A percentile compares a stretch with the other conserved stretches of the same genome.
These are phyloP conservation scores for Fragum sueziense DNA, from an alignment of 2,888 invertebrate species.

Conservation along the genomic window DNA sequence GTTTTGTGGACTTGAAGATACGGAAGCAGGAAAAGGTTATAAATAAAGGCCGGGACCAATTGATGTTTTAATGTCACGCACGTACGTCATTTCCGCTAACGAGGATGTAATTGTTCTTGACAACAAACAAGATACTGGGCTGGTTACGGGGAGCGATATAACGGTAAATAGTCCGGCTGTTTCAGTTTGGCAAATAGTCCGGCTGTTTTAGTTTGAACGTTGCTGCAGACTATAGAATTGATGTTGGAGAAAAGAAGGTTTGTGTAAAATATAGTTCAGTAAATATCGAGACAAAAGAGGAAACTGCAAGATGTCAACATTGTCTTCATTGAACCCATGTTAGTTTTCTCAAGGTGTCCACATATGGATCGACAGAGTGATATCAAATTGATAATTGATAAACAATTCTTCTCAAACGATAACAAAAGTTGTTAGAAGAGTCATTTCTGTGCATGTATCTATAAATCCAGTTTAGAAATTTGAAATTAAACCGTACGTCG, in stretches of 20 bases:
- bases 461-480: too few species aligned
- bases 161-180: too few species aligned
- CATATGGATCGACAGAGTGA: not conserved
- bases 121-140: not conserved
- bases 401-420: not conserved
- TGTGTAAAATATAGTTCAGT: too few species aligned
- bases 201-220: not conserved
- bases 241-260: too few species aligned
- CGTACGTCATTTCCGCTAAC: conserved; percentile 9
- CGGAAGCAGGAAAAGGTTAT: not conserved
- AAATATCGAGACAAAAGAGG: not conserved
- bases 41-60: not conserved
- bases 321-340: not conserved
- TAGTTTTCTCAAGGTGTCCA: not conserved
- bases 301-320: not conserved
- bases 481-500: too few species aligned
- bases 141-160: too few species aligned
- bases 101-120: not conserved
- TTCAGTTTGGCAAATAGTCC: too few species aligned
- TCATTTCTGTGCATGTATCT: too few species aligned
- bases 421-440: too few species aligned
- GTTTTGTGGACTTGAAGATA: too few species aligned
- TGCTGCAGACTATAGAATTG: too few species aligned
- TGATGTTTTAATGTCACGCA: conserved; percentile 7
- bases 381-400: not conserved